A percentile compares a stretch with the other conserved stretches of the same genome.
Evolutionary conservation across 2,113 vertebrate species (phyloP).

Genomic region (Nothocercus julius): DNA sequence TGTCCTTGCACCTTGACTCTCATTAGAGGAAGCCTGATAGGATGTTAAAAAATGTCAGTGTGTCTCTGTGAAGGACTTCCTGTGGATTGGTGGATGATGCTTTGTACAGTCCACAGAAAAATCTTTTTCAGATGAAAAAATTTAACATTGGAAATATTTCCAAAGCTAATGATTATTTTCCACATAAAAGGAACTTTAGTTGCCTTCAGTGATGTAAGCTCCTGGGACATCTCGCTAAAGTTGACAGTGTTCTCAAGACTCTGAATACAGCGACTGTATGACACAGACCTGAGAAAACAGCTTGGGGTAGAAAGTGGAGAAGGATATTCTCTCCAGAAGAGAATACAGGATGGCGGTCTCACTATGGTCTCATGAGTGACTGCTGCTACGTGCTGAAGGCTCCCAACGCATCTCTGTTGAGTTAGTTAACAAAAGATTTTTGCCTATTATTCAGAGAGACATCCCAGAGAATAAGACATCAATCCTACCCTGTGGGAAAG

Average conservation of each 20-base stretch:
- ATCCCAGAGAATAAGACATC: background rate
- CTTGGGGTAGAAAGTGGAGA: background rate
- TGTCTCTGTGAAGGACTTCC: conserved; percentile 31
- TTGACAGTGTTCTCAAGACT: background rate
- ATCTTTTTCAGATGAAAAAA: background rate
- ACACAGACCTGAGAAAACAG: conserved; percentile 23
- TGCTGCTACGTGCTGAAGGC: background rate
- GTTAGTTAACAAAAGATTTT: background rate
- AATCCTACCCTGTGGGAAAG: background rate
- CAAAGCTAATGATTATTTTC: conserved; percentile 15
- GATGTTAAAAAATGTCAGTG: conserved; percentile 29
- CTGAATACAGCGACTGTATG: background rate
- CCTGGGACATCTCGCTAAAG: conserved; percentile 8
- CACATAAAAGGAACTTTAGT: conserved; percentile 15
- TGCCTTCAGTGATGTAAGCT: background rate
- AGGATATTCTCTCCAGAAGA: background rate
- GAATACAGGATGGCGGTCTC: background rate
- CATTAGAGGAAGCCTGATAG: conserved; percentile 2
- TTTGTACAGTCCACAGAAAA: conserved; percentile 8
- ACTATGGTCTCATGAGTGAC: background rate
- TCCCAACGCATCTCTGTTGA: background rate
- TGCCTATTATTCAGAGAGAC: background rate
- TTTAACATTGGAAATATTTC: background rate
- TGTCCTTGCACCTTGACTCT: background rate
- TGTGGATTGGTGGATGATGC: background rate